These are phyloP conservation scores for Phania funesta DNA, from an alignment of 2,888 invertebrate species.

Conservation along the genomic window DNA sequence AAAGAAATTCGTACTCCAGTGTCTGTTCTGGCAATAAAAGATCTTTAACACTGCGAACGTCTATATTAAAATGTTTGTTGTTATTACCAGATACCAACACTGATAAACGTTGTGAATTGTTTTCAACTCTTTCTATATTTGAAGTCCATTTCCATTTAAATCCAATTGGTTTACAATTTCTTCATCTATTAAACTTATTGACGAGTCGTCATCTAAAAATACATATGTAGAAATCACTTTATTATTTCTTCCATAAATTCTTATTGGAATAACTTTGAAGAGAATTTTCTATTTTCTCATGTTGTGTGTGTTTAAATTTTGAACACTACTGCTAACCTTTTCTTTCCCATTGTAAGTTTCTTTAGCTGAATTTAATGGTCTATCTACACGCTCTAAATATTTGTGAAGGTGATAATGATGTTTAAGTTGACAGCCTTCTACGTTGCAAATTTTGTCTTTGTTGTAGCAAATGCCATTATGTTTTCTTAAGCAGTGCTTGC, in stretches of 20 bases:
- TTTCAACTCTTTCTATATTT: conserved; percentile 54
- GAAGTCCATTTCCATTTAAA: conserved; percentile 48
- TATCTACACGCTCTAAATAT: neutral
- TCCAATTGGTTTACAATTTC: conserved; percentile 43
- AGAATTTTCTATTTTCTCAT: conserved; percentile 6
- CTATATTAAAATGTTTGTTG: conserved; percentile 13
- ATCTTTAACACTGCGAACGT: conserved; percentile 39
- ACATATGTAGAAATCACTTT: conserved; percentile 63
- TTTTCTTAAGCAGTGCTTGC: conserved; percentile 50
- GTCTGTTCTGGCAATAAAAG: conserved; percentile 34
- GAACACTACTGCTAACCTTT: neutral
- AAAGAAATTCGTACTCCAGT: conserved; percentile 22
- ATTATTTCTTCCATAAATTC: conserved; percentile 39
- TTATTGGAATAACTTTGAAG: conserved; percentile 41
- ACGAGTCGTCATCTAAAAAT: conserved; percentile 64
- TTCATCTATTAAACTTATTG: conserved; percentile 64
- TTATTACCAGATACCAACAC: conserved; percentile 43
- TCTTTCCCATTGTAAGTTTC: neutral
- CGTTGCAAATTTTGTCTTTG: conserved; percentile 22
- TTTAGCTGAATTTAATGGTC: neutral
- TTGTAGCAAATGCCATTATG: conserved; percentile 37
- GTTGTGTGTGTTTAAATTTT: neutral
- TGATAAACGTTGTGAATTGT: conserved; percentile 50
- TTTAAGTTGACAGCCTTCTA: conserved; percentile 48
- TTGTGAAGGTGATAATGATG: conserved; percentile 53